Percentiles rank a stretch among this genome's conserved stretches.
These are phyloP conservation scores for Cylloceria caligata DNA, from an alignment of 2,888 invertebrate species.

Conservation along the genomic window DNA sequence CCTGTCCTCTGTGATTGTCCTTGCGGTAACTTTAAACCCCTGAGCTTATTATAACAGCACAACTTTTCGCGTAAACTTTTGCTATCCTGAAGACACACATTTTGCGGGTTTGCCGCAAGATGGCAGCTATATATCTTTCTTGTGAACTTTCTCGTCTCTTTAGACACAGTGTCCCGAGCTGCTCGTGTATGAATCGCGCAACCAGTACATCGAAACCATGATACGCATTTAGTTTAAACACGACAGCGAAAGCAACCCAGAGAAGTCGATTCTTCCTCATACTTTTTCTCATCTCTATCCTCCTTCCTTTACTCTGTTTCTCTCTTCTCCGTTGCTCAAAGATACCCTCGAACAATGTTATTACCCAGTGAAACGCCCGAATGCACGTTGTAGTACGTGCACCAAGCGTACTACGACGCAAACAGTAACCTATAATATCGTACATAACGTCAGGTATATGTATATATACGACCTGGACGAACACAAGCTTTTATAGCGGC, in stretches of 20 bases:
- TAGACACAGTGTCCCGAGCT: not conserved
- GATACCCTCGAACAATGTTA: conserved; percentile 30
- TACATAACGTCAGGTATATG: conserved; percentile 5
- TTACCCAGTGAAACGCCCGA: conserved; percentile 24
- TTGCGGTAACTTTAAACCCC: conserved; percentile 14
- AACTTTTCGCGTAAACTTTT: conserved; percentile 14
- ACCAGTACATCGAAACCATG: conserved; percentile 3
- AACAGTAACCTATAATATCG: conserved; percentile 12
- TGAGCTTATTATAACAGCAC: not conserved
- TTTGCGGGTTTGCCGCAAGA: conserved; percentile 8
- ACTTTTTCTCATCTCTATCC: conserved; percentile 8
- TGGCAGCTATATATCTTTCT: conserved; percentile 8
- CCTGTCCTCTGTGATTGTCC: not conserved
- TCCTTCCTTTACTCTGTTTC: too few relatives aligned
- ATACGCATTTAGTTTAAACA: conserved; percentile 45
- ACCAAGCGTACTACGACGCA: not conserved
- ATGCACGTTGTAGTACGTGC: conserved; percentile 20
- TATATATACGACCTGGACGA: conserved; percentile 11
- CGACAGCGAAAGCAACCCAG: not conserved
- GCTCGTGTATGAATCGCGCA: conserved; percentile 36
- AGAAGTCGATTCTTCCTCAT: not conserved
- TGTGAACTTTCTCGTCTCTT: conserved; percentile 8
- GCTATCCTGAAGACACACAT: conserved; percentile 6
- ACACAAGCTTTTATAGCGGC: conserved; percentile 54
- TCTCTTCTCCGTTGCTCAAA: conserved; percentile 20